Evolutionary conservation across 2,797 vertebrate species (phyloP).

Genomic region (Picus viridis): DNA sequence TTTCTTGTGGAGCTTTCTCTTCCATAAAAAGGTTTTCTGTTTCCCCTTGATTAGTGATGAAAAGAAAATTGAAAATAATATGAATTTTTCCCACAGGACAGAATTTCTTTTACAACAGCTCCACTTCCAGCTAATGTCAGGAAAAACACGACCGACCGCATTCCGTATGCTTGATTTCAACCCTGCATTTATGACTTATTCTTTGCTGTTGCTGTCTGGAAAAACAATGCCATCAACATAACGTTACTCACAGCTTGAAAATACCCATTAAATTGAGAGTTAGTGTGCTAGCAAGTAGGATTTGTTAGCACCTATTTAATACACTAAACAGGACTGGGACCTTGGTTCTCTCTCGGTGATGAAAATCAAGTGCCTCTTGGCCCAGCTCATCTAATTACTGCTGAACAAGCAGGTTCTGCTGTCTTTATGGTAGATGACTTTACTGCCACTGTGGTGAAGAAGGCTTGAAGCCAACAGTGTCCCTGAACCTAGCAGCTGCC

Average conservation of each 20-base stretch:
- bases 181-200: not conserved
- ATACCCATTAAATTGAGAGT: not conserved
- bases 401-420: not conserved
- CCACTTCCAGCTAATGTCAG: not conserved
- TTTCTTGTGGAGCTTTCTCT: constrained; percentile 45
- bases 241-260: constrained; percentile 1
- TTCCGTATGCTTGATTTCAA: not conserved
- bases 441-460: not conserved
- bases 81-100: constrained; percentile 39
- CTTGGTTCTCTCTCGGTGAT: not conserved
- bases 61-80: constrained; percentile 57
- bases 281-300: not conserved
- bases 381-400: not conserved
- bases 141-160: not conserved
- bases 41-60: constrained; percentile 49
- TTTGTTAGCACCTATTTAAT: not conserved
- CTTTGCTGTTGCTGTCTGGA: constrained; percentile 18
- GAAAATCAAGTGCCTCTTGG: not conserved
- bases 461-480: not conserved
- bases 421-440: not conserved
- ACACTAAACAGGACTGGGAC: not conserved
- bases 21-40: constrained; percentile 12
- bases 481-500: not conserved
- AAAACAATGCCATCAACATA: not conserved
- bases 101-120: constrained; percentile 16